Conservation (phyloP, 2,113 vertebrate species). For the Potamarius usumacintae region DNA sequence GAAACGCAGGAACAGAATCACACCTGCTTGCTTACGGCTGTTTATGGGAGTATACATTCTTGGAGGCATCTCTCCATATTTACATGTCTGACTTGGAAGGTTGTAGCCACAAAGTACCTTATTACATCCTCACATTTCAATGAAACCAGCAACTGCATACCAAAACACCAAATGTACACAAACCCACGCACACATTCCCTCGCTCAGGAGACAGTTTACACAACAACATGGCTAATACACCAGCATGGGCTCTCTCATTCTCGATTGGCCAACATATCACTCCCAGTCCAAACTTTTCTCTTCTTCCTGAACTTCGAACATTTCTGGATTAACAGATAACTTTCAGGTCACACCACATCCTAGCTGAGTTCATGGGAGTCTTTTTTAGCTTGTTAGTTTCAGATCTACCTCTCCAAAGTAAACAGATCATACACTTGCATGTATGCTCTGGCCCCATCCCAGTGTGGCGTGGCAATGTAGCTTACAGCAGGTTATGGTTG, state of each 20-base stretch:
- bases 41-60: background rate
- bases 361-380: background rate
- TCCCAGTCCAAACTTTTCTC: background rate
- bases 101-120: background rate
- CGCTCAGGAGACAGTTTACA: background rate
- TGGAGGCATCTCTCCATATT: conserved; percentile 1
- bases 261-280: background rate
- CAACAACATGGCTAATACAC: background rate
- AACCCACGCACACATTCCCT: conserved; percentile 10
- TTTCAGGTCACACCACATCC: background rate
- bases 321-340: background rate
- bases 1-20: background rate
- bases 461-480: too few species aligned
- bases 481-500: too few species aligned
- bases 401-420: background rate
- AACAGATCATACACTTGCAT: background rate
- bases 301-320: background rate
- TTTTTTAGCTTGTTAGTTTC: background rate
- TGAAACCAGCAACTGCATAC: conserved; percentile 2
- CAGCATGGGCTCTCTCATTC: background rate
- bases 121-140: background rate
- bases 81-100: background rate
- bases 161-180: conserved; percentile 3
- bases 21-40: background rate
- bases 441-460: too few species aligned